Evolutionary conservation across 2,888 invertebrate species (phyloP), one percentile per base, ranked within the genome.

Genomic region (Sinohyriopsis cumingii): DNA sequence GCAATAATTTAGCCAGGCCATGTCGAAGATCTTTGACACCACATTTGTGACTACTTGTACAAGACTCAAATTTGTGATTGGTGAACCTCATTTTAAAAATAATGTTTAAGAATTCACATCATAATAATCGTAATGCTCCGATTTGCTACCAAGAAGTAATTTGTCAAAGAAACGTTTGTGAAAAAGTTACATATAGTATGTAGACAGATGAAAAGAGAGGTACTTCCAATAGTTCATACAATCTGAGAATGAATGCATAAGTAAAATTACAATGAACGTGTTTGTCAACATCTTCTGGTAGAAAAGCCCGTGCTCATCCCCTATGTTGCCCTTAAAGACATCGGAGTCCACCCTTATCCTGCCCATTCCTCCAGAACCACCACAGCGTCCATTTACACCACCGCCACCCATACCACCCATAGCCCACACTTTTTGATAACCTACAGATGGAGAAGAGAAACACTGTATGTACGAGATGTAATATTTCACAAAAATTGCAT

Each of bases 331-430:
- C 59, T 75, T 72, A 19, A 78, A 68, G 22, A 78, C 78, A 54
- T 71, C 72, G 12, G 80, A 78, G 65, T 83, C 80, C 28, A 84
- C 72, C 20, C 80, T 69, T 54, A 84, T 77, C 19, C 83, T 69
- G 0, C 84, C 84, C n/a, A 68, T 55, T 3, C 81, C 80, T 3
- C 84, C 84, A 45, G 67, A 55, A 0, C 82, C 84, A 0, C 82
- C 84, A 63, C 81, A 79, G 20, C 76, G 75, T 15, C 64, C 57
- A 18, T 54, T 59, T 5, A 72, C 67, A 1, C 79, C 80, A 0
- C 79, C 79, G 1, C 84, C 84, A 19, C 82, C 84, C 0, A 33
- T 28, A 12, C 84, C 84, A 9, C 83, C 83, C 68, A 73, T 69
- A 5, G 74, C 73, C 73, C 73, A 79, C 60, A 84, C 62, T 19